These are phyloP conservation scores for Ophiothrix spiculata DNA, from an alignment of 35 echinoderm and acorn worm species.

Conservation along the genomic window DNA sequence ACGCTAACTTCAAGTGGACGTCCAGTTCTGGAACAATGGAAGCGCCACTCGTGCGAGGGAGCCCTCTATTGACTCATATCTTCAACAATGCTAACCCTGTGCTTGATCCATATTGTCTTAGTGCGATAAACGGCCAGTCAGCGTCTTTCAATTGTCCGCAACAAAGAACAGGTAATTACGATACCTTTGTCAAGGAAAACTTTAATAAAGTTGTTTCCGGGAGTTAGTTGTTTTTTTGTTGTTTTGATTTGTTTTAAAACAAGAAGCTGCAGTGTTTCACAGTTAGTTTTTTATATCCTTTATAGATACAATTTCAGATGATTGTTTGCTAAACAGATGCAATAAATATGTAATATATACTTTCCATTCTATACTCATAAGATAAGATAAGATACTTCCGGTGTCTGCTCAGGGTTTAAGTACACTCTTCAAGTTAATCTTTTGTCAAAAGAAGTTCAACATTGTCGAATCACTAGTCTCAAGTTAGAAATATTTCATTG, in stretches of 20 bases:
- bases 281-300: not conserved
- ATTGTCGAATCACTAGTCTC: not conserved
- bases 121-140: constrained; percentile 50
- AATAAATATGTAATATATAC: no score
- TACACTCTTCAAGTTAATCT: not conserved
- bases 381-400: no score
- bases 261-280: not conserved
- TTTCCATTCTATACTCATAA: no score
- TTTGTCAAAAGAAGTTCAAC: not conserved
- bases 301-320: not conserved
- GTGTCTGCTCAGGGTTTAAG: not conserved
- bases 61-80: constrained; percentile 67
- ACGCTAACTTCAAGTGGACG: constrained; percentile 76
- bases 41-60: constrained; percentile 72
- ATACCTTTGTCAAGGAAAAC: not conserved
- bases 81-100: constrained; percentile 71
- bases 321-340: no score
- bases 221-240: not conserved
- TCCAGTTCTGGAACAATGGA: constrained; percentile 63
- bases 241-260: not conserved
- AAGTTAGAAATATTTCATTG: not conserved
- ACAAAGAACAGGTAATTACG: constrained; percentile 47
- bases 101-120: constrained; percentile 67
- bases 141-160: constrained; percentile 56
- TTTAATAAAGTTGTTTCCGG: not conserved